A percentile compares a stretch with the other conserved stretches of the same genome.
Evolutionary conservation across 2,797 vertebrate species (phyloP).

Genomic region (Oryzias dopingdopingensis): DNA sequence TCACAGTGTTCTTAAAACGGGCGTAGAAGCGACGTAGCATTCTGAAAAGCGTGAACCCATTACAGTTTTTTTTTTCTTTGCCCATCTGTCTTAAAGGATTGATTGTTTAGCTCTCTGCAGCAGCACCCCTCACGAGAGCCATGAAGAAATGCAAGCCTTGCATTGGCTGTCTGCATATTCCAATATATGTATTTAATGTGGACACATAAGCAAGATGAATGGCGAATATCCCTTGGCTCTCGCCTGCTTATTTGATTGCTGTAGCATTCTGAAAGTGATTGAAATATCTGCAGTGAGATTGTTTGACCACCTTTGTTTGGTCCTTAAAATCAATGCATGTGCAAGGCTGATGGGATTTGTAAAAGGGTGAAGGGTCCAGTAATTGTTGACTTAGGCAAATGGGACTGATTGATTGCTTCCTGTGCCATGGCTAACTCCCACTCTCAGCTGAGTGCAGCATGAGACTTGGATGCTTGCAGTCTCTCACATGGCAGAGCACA

Average conservation of each 20-base stretch:
- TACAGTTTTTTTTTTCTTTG: conserved; percentile 18
- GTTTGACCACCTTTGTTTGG: conserved; percentile 44
- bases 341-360: conserved; percentile 72
- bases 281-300: conserved; percentile 28
- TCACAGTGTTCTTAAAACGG: no score
- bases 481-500: conserved; percentile 47
- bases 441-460: conserved; percentile 53
- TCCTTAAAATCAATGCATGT: conserved; percentile 68
- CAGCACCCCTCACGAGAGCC: conserved; percentile 51
- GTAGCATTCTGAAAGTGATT: conserved; percentile 16
- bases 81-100: conserved; percentile 61
- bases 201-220: conserved; percentile 2
- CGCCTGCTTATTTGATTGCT: conserved; percentile 13
- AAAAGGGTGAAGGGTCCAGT: conserved; percentile 70
- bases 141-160: conserved; percentile 51
- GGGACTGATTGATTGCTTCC: conserved; percentile 77
- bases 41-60: neutral
- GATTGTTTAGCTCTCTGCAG: conserved; percentile 75
- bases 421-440: conserved; percentile 48
- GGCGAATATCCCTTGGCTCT: conserved; percentile 13
- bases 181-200: neutral
- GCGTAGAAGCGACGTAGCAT: conserved; percentile 1
- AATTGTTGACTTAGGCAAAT: conserved; percentile 78
- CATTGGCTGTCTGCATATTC: conserved; percentile 21
- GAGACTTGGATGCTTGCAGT: conserved; percentile 27